These are phyloP conservation scores for pig (Sus scrofa) DNA, from an alignment of 2,113 vertebrate species.

Conservation along the genomic window T2T-Sscrofa CM000824.6:220227501-220228000, in stretches of 20 bases:
- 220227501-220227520: no score
- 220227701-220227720: background rate
- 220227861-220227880: background rate
- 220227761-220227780: fast-evolving
- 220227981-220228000: background rate
- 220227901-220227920: background rate
- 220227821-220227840: background rate
- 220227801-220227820: background rate
- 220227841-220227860: background rate
- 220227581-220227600: background rate
- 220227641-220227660: background rate
- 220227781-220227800: background rate
- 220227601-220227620: background rate
- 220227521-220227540: background rate
- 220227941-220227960: background rate
- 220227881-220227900: background rate
- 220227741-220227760: fast-evolving
- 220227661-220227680: background rate
- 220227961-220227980: background rate
- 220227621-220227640: background rate
- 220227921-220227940: background rate
- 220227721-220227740: background rate
- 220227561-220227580: background rate
- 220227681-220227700: background rate
- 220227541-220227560: background rate